Conservation (phyloP, 2,797 vertebrate species). For the Selene dorsalis region DNA sequence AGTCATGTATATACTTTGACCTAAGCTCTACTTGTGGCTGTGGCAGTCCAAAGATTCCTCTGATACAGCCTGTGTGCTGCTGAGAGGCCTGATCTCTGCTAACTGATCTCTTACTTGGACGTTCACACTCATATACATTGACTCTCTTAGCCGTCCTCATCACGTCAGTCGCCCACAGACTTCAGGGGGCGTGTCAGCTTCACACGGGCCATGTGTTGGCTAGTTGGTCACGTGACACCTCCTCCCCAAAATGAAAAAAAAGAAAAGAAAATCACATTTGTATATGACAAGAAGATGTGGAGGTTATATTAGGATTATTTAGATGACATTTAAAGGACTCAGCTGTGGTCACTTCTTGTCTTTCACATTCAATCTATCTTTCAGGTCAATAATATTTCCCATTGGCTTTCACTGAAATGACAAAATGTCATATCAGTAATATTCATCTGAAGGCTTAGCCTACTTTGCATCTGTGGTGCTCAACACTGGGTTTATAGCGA, state of each 20-base stretch:
- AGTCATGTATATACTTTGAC: constrained; percentile 16
- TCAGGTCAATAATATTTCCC: background rate
- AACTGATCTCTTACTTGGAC: background rate
- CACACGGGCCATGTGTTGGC: constrained; percentile 50
- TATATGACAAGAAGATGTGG: background rate
- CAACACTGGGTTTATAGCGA: constrained; percentile 30
- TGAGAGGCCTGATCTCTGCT: background rate
- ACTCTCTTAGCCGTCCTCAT: constrained; percentile 11
- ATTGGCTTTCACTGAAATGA: constrained; percentile 10
- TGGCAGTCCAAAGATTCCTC: constrained; percentile 41
- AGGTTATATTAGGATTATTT: background rate
- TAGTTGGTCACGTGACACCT: constrained; percentile 61
- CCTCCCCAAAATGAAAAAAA: background rate
- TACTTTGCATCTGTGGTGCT: constrained; percentile 41
- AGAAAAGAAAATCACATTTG: background rate
- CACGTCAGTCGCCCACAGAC: constrained; percentile 9
- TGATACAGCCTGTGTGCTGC: constrained; percentile 20
- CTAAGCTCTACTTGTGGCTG: constrained; percentile 11
- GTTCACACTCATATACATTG: background rate
- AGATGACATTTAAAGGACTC: background rate
- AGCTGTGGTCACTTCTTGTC: background rate
- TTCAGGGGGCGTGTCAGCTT: constrained; percentile 65
- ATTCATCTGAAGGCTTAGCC: constrained; percentile 44
- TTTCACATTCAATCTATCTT: background rate
- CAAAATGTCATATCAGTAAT: constrained; percentile 36